phyloP scores from a whole-genome alignment of 2,888 invertebrate species.

The Noctua comes region DNA sequence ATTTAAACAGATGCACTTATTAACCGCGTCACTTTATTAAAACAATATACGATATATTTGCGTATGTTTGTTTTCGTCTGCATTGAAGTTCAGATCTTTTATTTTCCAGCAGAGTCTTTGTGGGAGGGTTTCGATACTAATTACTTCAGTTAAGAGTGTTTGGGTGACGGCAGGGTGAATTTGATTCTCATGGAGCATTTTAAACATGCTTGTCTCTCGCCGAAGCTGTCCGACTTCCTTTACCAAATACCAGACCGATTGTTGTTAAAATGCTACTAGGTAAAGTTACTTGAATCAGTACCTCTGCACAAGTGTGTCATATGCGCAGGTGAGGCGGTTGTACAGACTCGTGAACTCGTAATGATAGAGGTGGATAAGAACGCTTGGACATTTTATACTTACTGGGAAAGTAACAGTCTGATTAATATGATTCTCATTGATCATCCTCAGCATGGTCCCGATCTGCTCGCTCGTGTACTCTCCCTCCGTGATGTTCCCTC shows the following conservation, averaged over 20 bases:
- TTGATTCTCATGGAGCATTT: slow-evolving; percentile 38
- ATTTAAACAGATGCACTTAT: not conserved
- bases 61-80: not conserved
- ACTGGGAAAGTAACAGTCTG: slow-evolving; percentile 95
- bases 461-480: slow-evolving; percentile 92
- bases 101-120: not conserved
- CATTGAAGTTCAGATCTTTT: not conserved
- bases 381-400: slow-evolving; percentile 59
- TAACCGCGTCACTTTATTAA: not conserved
- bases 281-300: not conserved
- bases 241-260: not conserved
- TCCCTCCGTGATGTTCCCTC: slow-evolving; percentile 87
- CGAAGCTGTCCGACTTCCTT: slow-evolving; percentile 19
- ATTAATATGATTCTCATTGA: slow-evolving; percentile 89
- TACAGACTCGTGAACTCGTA: not conserved
- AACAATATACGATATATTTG: not conserved
- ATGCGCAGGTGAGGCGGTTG: not conserved
- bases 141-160: slow-evolving; percentile 22
- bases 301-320: not conserved
- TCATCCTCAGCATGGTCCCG: slow-evolving; percentile 92
- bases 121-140: not conserved
- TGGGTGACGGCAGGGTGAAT: not conserved
- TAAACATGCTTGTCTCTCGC: slow-evolving; percentile 38
- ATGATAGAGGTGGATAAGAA: not conserved
- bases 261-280: not conserved